A percentile compares a stretch with the other conserved stretches of the same genome.
Evolutionary conservation across 1,140 invertebrate genomes (phyloP).

Genomic region (Holcopasites calliopsidis): DNA sequence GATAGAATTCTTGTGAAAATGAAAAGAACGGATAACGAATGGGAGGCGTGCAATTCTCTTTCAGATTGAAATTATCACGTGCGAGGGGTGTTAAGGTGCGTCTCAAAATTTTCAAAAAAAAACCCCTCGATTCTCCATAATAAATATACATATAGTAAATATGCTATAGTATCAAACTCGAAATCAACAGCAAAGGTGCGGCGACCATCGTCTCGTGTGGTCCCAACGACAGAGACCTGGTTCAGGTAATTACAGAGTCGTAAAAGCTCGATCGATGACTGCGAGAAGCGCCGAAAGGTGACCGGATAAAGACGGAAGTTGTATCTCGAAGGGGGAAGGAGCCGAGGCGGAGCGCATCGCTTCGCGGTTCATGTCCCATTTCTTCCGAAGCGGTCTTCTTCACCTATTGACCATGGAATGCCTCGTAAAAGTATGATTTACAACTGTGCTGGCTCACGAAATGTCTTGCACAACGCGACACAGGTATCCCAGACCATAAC

Average conservation of each 20-base stretch:
- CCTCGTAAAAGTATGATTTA: slow-evolving; percentile 75
- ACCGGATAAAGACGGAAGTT: background rate
- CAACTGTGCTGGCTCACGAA: slow-evolving; percentile 55
- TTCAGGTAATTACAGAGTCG: slow-evolving; percentile 67
- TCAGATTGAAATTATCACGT: too few species aligned
- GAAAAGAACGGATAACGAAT: too few species aligned
- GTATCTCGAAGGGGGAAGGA: background rate
- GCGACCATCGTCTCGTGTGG: background rate
- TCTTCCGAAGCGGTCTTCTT: slow-evolving; percentile 54
- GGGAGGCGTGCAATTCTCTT: too few species aligned
- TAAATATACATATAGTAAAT: too few species aligned
- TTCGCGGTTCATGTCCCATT: slow-evolving; percentile 65
- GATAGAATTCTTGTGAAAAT: too few species aligned
- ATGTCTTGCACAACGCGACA: slow-evolving; percentile 53
- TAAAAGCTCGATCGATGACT: slow-evolving; percentile 62
- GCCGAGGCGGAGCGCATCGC: slow-evolving; percentile 35
- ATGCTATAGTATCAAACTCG: too few species aligned
- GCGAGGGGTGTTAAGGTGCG: too few species aligned
- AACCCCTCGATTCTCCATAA: too few species aligned
- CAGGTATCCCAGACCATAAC: background rate
- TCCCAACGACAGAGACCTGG: background rate
- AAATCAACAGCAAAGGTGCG: too few species aligned
- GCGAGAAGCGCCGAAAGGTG: slow-evolving; percentile 1
- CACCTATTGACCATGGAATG: slow-evolving; percentile 65
- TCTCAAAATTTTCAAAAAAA: too few species aligned